phyloP scores from a whole-genome alignment of 2,797 vertebrate genomes.

The Poeciliopsis turneri region DNA sequence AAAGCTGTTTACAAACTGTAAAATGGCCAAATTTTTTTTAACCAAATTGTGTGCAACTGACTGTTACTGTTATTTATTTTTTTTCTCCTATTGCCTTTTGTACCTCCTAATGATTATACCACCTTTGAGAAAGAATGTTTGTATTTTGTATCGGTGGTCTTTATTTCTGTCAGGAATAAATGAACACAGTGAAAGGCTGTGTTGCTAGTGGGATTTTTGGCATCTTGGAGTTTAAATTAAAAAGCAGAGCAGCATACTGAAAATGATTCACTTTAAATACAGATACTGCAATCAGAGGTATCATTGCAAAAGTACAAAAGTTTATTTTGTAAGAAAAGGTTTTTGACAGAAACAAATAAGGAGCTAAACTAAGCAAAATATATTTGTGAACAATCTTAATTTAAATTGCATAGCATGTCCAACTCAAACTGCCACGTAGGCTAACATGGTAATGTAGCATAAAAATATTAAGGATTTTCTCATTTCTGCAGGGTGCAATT shows the following conservation, averaged over 20 bases:
- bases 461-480: neutral
- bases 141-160: slow-evolving; percentile 8
- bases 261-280: neutral
- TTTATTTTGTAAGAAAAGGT: slow-evolving; percentile 20
- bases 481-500: neutral
- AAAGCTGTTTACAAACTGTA: neutral
- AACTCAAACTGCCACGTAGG: neutral
- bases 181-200: slow-evolving; percentile 39
- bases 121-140: neutral
- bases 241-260: neutral
- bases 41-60: slow-evolving; percentile 30
- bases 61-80: slow-evolving; percentile 19
- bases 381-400: neutral
- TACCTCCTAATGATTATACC: slow-evolving; percentile 42
- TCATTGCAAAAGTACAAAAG: neutral
- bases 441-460: neutral
- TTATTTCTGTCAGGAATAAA: slow-evolving; percentile 45
- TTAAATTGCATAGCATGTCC: neutral
- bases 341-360: neutral
- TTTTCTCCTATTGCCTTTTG: slow-evolving; percentile 39
- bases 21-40: neutral
- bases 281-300: neutral
- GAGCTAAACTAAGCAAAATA: neutral
- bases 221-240: neutral
- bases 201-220: neutral